Evolutionary conservation across 2,797 vertebrate genomes (phyloP).

Genomic region (Pogonophryne albipinna): DNA sequence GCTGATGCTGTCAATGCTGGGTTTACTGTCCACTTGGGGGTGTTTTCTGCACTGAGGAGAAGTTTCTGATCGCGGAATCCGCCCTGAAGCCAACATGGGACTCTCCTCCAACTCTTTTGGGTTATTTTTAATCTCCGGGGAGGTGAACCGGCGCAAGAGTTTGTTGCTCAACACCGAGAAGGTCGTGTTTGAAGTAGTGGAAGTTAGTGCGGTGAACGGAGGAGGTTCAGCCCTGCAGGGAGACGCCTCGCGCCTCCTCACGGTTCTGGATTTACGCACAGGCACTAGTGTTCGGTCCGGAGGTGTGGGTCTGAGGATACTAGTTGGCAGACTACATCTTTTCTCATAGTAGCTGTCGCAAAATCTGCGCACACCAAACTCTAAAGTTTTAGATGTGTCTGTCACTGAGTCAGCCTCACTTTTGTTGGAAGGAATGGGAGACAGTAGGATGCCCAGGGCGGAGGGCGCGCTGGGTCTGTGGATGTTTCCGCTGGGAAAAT

Average conservation of each 20-base stretch:
- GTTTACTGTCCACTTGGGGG: conserved; percentile 77
- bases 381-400: conserved; percentile 15
- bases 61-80: conserved; percentile 79
- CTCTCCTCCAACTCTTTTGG: conserved; percentile 32
- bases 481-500: conserved; percentile 44
- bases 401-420: conserved; percentile 3
- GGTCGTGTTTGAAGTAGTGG: conserved; percentile 33
- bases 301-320: conserved; percentile 63
- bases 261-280: conserved; percentile 65
- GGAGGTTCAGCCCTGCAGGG: conserved; percentile 23
- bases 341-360: conserved; percentile 82
- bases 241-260: conserved; percentile 40
- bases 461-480: conserved; percentile 36
- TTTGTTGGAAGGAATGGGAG: conserved; percentile 65
- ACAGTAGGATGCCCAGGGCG: conserved; percentile 70
- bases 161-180: conserved; percentile 74
- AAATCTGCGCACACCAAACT: conserved; percentile 59
- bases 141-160: conserved; percentile 81
- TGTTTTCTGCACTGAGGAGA: conserved; percentile 71
- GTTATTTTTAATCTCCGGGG: conserved; percentile 77
- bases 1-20: conserved; percentile 85
- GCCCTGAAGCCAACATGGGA: conserved; percentile 7
- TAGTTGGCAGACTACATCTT: conserved; percentile 80
- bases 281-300: conserved; percentile 62
- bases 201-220: background rate